Evolutionary conservation across 2,888 invertebrate genomes (phyloP).

Genomic region (Lepetodrilus schrolli): DNA sequence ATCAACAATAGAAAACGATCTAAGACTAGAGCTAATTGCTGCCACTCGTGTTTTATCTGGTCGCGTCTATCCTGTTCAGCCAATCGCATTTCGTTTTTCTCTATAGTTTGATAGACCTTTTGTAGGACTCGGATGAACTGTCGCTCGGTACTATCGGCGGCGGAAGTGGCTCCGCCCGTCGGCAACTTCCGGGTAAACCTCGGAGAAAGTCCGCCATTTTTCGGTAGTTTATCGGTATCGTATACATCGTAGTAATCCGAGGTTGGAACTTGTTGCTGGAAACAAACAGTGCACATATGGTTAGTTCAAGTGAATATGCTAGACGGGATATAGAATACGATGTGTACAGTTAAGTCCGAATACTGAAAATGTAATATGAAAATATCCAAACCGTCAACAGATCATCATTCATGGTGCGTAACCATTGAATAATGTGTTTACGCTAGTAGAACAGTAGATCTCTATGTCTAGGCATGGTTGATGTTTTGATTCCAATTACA

Average conservation of each 20-base stretch:
- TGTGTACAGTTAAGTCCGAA: too few relatives aligned
- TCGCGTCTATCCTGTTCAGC: conserved; percentile 86
- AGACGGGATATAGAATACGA: too few relatives aligned
- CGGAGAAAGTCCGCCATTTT: conserved; percentile 65
- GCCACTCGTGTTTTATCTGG: conserved; percentile 87
- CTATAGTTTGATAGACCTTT: conserved; percentile 84
- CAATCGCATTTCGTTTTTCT: conserved; percentile 84
- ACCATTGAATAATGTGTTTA: too few relatives aligned
- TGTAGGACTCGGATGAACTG: conserved; percentile 82
- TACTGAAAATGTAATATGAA: too few relatives aligned
- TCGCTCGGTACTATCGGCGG: conserved; percentile 78
- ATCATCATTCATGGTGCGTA: too few relatives aligned
- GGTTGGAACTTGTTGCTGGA: conserved; percentile 52
- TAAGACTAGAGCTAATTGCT: conserved; percentile 82
- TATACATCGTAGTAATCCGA: conserved; percentile 48
- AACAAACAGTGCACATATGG: too few relatives aligned
- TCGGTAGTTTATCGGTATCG: conserved; percentile 50
- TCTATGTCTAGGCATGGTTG: too few relatives aligned
- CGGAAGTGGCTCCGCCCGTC: conserved; percentile 40
- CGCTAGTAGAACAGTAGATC: too few relatives aligned
- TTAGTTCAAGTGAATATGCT: too few relatives aligned
- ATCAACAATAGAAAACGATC: conserved; percentile 78
- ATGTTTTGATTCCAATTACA: too few relatives aligned
- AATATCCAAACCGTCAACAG: too few relatives aligned
- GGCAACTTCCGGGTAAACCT: conserved; percentile 51